These are phyloP conservation scores for Callithrix jacchus DNA, from an alignment of 2,113 vertebrate genomes.

Conservation along the genomic window DNA sequence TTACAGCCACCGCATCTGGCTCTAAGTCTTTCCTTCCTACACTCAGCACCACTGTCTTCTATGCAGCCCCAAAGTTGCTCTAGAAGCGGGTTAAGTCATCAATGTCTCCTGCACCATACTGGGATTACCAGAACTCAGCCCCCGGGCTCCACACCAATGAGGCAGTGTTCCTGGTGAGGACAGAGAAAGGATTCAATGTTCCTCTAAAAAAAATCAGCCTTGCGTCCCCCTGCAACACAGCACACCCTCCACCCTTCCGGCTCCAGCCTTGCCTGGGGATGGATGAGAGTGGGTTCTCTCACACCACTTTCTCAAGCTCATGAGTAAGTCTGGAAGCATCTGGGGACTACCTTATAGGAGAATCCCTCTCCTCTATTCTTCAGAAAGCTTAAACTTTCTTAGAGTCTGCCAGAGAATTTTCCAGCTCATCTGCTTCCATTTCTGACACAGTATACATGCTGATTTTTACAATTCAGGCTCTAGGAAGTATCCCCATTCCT, in stretches of 20 bases:
- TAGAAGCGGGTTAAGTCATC: neutral
- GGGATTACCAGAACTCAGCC: neutral
- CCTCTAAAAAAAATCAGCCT: neutral
- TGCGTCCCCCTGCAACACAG: neutral
- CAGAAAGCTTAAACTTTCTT: neutral
- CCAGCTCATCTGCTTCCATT: neutral
- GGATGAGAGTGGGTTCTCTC: neutral
- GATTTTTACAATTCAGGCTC: neutral
- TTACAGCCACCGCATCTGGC: no score
- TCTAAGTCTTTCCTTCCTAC: neutral
- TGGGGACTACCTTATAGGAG: neutral
- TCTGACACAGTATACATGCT: neutral
- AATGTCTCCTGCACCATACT: neutral
- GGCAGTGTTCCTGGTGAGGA: neutral
- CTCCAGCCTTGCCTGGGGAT: neutral
- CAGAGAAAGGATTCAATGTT: neutral
- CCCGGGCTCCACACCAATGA: neutral
- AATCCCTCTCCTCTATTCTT: neutral
- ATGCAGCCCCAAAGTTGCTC: neutral
- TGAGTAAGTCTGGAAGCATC: no score
- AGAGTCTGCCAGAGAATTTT: neutral
- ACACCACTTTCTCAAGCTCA: neutral
- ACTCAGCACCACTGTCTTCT: neutral
- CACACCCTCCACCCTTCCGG: neutral
- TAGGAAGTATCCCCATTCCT: neutral